Evolutionary conservation across 2,797 vertebrate species (phyloP), one percentile per base, ranked within the genome.

Genomic region (Cottoperca gobio): DNA sequence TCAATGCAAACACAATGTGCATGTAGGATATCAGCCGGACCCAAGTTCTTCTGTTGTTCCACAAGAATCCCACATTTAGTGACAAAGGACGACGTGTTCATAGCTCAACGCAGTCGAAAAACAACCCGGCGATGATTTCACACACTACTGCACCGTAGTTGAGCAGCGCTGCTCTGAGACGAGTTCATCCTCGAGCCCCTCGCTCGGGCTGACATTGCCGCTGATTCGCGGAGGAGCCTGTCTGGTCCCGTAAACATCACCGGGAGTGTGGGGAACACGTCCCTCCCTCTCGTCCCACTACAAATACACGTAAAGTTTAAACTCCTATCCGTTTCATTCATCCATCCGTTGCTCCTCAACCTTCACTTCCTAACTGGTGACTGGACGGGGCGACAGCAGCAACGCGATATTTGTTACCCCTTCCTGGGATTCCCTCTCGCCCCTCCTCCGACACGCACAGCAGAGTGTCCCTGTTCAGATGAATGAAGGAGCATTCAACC

Each of bases 361-460:
- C 64, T 66, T 45, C 57, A 48, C 72, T 79, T 85, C 82, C 83
- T 59, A 8, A 26, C 67, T 33, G 71, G 50, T 60, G 70, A 76
- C 62, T 39, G 71, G 59, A 74, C 59, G 21, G 37, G 61, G 81
- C 46, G 55, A 65, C 78, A 73, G 77, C 82, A 80, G 86, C 78
- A 86, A 90, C 89, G 86, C 88, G 85, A 92, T 92, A 88, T 82
- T 73, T 91, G 86, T 90, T 80, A 82, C 72, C 89, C 78, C 64
- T 88, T 78, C 50, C 80, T 81, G 88, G 90, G 91, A 91, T 88
- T 90, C 90, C 91, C 89, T 78, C 17, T 76, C 23, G 88, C 88
- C 76, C 88, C 90, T 90, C 89, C 52, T 33, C 28, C 26, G 57
- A 31, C 16, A 3, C 68, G 3, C 63, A 21, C 49, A 37, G 37